phyloP scores from a whole-genome alignment of 2,888 invertebrate species.

The Drosophila phalerata region DNA sequence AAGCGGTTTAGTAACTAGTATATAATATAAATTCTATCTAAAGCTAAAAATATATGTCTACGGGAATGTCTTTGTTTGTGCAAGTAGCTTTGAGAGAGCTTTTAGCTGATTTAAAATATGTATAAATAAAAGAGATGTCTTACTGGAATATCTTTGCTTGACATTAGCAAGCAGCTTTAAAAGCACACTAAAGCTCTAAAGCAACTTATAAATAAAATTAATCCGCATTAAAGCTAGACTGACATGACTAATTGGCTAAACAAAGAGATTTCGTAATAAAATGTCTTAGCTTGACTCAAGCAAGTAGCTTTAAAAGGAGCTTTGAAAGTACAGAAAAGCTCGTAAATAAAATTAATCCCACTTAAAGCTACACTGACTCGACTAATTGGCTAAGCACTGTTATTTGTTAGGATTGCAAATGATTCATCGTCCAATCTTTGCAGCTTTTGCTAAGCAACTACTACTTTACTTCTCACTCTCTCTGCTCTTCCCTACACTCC shows the following conservation, averaged over 20 bases:
- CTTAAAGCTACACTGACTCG: neutral
- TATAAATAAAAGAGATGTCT: neutral
- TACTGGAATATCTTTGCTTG: no score
- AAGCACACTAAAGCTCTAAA: slow-evolving; percentile 9
- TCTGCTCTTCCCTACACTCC: neutral
- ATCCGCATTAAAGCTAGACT: neutral
- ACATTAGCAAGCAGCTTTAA: neutral
- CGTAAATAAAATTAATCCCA: slow-evolving; percentile 1
- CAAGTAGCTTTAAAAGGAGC: neutral
- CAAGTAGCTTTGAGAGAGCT: no score
- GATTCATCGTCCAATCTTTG: slow-evolving; percentile 23
- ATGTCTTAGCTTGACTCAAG: neutral
- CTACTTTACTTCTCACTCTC: slow-evolving; percentile 20
- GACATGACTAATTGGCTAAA: neutral
- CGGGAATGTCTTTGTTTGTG: no score
- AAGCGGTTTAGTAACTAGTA: slow-evolving; percentile 1
- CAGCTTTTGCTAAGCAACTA: slow-evolving; percentile 17
- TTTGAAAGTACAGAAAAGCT: slow-evolving; percentile 8
- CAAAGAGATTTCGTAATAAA: neutral
- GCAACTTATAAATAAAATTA: neutral
- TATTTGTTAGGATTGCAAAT: slow-evolving; percentile 19
- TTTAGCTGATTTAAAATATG: no score
- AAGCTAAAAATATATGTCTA: neutral
- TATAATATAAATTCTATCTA: neutral
- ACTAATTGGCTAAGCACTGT: slow-evolving; percentile 32